Evolutionary conservation across 2,888 invertebrate genomes (phyloP), one percentile per base, ranked within the genome.

Genomic region (Sicus ferrugineus): DNA sequence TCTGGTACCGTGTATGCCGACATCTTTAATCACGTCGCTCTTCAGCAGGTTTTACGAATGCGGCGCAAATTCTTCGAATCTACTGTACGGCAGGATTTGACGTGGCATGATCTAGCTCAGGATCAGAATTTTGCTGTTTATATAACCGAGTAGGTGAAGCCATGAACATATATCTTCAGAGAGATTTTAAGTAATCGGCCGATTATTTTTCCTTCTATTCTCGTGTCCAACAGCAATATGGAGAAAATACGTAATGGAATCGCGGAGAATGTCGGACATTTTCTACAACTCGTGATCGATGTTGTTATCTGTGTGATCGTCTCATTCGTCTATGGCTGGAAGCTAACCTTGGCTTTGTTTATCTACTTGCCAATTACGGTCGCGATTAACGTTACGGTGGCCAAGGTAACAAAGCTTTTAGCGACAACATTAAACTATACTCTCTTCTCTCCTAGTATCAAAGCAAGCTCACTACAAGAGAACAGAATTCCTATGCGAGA

Each of bases 211-310:
- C 30, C 19, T 38, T 38, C 23, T 7, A 1, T 38, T 62, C 14
- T 28, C n/a, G n/a, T 19, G 19, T n/a, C 50, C 28, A 48, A 3
- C 79, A 92, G 93, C 80, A 92, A 92, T 80, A 86, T 93, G 74
- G 91, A 91, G 74, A 92, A 92, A 82, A 90, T 93, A 78, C 91
- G 93, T 73, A 92, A 92, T 75, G 94, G 94, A 1, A 92, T 94
- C 14, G 92, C 93, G 0, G 94, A 94, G 82, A 94, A 95, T 85
- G 87, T 93, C 21, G 90, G 92, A 0, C 90, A 92, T 80, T 89
- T 93, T 77, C 82, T 91, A 0, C 92, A 92, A 79, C 73, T 92
- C 73, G 85, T 90, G 73, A 88, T 90, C 1, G 77, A 79, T 46
- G 75, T 78, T n/a, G 3, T 76, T 3, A 73, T 81, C 3, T 76